Evolutionary conservation across 2,113 vertebrate species (phyloP).

Genomic region (Mormyrus iriodes): DNA sequence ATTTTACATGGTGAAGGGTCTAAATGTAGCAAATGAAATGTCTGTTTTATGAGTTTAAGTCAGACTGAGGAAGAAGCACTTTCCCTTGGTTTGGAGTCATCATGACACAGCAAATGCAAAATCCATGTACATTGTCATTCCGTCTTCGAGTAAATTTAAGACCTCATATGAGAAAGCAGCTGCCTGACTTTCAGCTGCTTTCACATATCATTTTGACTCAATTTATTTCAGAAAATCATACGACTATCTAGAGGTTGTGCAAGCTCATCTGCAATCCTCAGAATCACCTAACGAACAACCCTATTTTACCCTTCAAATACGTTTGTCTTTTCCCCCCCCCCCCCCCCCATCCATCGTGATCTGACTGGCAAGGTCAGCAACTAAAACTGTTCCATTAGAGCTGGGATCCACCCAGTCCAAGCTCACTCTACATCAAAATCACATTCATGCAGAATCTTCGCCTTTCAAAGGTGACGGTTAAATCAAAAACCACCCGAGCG

Average conservation of each 20-base stretch:
- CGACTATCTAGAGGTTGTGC: conserved; percentile 32
- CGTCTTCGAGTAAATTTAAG: not conserved
- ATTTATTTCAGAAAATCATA: conserved; percentile 22
- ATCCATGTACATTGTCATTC: not conserved
- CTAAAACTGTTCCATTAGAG: conserved; percentile 26
- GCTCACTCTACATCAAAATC: conserved; percentile 34
- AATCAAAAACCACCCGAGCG: conserved; percentile 30
- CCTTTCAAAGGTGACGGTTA: conserved; percentile 42
- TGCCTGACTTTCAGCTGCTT: not conserved
- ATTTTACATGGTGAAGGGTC: not conserved
- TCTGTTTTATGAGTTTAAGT: not conserved
- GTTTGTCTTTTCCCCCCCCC: conserved; percentile 25
- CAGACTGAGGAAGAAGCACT: not conserved
- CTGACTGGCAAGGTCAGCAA: conserved; percentile 31
- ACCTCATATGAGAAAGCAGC: not conserved
- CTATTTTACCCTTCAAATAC: conserved; percentile 9
- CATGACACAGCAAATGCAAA: not conserved
- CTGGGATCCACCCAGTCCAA: conserved; percentile 7
- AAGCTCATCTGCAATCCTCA: conserved; percentile 29
- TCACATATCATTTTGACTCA: conserved; percentile 18
- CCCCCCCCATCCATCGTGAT: conserved; percentile 35
- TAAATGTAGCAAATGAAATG: not conserved
- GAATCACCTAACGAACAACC: conserved; percentile 29
- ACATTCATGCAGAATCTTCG: conserved; percentile 25
- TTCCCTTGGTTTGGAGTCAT: not conserved